These are phyloP conservation scores for Carterocephalus palaemon DNA, from an alignment of 2,888 invertebrate species.

Conservation along the genomic window DNA sequence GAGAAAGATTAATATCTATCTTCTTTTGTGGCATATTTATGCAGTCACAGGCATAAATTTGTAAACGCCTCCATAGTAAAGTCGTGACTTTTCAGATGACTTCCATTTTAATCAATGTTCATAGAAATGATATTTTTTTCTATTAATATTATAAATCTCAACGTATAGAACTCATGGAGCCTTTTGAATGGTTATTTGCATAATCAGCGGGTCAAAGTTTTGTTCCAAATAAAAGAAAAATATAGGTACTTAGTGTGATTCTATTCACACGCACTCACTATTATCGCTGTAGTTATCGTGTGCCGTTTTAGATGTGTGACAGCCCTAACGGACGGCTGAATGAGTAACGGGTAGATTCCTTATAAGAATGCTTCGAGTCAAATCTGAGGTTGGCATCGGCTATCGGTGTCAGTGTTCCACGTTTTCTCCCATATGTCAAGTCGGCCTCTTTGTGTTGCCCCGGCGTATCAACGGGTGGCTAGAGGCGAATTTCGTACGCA, in stretches of 20 bases:
- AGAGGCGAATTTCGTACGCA: conserved; percentile 36
- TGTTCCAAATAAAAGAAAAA: too few species aligned
- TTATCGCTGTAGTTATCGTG: conserved; percentile 14
- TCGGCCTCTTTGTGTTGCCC: conserved; percentile 37
- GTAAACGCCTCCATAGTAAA: too few species aligned
- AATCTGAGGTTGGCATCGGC: conserved; percentile 63
- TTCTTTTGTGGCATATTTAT: too few species aligned
- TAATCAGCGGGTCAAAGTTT: too few species aligned
- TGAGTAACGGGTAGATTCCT: conserved; percentile 67
- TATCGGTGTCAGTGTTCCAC: conserved; percentile 71
- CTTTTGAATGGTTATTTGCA: too few species aligned
- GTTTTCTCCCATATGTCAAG: conserved; percentile 69
- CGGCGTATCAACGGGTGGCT: conserved; percentile 41
- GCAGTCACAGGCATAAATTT: too few species aligned
- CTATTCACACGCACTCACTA: conserved; percentile 2
- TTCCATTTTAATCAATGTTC: background rate
- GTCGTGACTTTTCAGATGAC: background rate
- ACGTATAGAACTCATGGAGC: too few species aligned
- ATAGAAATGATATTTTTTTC: background rate
- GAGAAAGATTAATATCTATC: too few species aligned
- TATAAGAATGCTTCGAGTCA: conserved; percentile 70
- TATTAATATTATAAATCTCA: background rate
- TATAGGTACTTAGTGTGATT: too few species aligned
- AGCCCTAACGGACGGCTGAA: conserved; percentile 54
- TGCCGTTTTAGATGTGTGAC: conserved; percentile 27